Base-by-base conservation (phyloP, 2,888 invertebrate species). In the Escarpia spicata region DNA sequence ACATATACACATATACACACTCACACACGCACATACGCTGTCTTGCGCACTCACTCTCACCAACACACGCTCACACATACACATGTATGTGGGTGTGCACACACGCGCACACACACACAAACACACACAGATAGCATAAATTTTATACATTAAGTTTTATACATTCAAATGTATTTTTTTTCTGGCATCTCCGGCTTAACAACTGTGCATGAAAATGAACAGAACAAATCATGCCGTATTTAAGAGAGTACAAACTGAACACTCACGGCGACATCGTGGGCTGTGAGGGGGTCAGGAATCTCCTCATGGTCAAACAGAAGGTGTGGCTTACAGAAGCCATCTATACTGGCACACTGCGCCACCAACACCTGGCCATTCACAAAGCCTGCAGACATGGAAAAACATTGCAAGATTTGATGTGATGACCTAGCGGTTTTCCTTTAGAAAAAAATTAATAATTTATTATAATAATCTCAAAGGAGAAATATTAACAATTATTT, bases 281-380 rank as follows among this genome's bases (percentile, higher is more conserved):
- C 94, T 91, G 94, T 93, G 89, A 95, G 93, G 37, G 94, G 93
- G 10, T 94, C 94, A 4, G 95, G 95, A 0, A 95, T 93, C 43
- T 94, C 93, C 43, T 94, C 94, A 37, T 94, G 93, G 91, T 94
- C 93, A 92, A 94, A 95, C 10, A 94, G 91, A 8, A 95, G 92
- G 2, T 90, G 89, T 15, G 95, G 93, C 44, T 93, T 93, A 92
- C 93, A 94, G 12, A 92, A 92, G 3, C 95, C 95, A 75, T 94
- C 89, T n/a, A 95, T 94, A 58, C 93, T 93, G 31, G 95, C 93
- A 9, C 93, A 92, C 26, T 94, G 92, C 19, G 94, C 94, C 12
- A 94, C 93, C 91, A 95, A 91, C 44, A 95, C 92, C 92, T 95
- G 95, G 8, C 95, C 95, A 92, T 95, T 95, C 31, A 92, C 92